A percentile compares a stretch with the other conserved stretches of the same genome.
Conservation (phyloP, 2,888 invertebrate species). For the Sicus ferrugineus region DNA sequence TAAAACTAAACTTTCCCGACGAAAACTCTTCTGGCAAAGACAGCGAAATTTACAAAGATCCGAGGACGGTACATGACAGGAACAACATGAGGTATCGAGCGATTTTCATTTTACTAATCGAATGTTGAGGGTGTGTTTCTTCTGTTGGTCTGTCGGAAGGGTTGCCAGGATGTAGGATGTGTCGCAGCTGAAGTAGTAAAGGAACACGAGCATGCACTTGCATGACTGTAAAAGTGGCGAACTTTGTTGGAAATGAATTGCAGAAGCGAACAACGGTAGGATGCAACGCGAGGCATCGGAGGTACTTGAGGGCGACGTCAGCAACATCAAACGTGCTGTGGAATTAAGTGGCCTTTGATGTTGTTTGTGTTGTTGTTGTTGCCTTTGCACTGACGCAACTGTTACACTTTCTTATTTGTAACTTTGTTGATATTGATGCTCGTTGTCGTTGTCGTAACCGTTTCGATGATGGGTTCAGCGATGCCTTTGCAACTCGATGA, state of each 20-base stretch:
- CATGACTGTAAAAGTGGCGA: neutral
- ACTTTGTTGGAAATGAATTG: neutral
- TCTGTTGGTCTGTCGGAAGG: no score
- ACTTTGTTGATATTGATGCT: no score
- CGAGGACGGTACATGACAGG: neutral
- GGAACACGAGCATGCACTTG: neutral
- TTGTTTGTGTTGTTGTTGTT: neutral
- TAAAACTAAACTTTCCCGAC: neutral
- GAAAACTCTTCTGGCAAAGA: neutral
- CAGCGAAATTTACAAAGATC: neutral
- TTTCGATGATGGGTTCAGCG: no score
- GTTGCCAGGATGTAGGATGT: no score
- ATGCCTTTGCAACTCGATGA: no score
- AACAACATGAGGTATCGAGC: slow-evolving; percentile 24
- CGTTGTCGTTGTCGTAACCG: no score
- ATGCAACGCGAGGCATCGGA: neutral
- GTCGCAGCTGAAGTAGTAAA: neutral
- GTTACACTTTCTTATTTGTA: no score
- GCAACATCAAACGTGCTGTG: neutral
- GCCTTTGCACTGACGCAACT: no score
- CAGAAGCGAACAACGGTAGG: neutral
- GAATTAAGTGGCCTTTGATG: neutral
- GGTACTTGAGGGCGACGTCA: neutral
- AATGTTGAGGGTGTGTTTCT: slow-evolving; percentile 26
- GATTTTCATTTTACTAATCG: slow-evolving; percentile 50